Base-by-base conservation (phyloP, 2,797 vertebrate genomes). In the Gymnothorax javanicus region DNA sequence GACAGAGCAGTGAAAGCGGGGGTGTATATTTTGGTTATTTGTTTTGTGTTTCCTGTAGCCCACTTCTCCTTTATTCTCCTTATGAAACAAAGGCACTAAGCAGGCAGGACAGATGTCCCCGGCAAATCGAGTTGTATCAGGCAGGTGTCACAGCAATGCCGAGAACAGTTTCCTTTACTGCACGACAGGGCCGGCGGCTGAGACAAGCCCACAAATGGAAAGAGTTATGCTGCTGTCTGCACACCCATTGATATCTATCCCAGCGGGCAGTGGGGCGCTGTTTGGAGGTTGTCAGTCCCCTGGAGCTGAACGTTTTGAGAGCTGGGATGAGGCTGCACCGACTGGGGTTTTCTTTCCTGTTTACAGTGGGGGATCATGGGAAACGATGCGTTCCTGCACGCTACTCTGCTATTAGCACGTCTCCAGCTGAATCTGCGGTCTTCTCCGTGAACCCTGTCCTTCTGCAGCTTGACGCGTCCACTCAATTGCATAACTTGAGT, bases 281-380 rank as follows among this genome's bases (percentile, higher is more conserved):
- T 7, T 57, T 57, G 86, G 25, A 56, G 20, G n/a, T 20, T 12
- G 69, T 50, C 25, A 27, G 23, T 15, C 33, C 54, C 86, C 79
- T n/a, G 81, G n/a, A 43, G 27, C 89, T 33, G 27, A 13, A 27
- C 54, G 85, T 57, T 87, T 25, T 54, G 82, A 50, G 71, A 84
- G 56, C 12, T 13, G 56, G 13, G 1, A 43, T 1, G 57, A n/a
- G 43, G 50, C 86, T 60, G 60, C 69, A 50, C 71, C 56, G 27
- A 82, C 82, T 11, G 58, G 4, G 52, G 50, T 82, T 60, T 64
- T 23, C 11, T 84, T 89, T 87, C 87, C 86, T 87, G 90, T 88
- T 89, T 87, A 88, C 79, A 11, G n/a, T 12, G 59, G 25, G 69
- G 60, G 23, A 43, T 85, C 52, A 60, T 60, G 75, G 73, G 54